These are phyloP conservation scores for Microcebus jonahi DNA, from an alignment of 2,113 vertebrate species.

Conservation along the genomic window DNA sequence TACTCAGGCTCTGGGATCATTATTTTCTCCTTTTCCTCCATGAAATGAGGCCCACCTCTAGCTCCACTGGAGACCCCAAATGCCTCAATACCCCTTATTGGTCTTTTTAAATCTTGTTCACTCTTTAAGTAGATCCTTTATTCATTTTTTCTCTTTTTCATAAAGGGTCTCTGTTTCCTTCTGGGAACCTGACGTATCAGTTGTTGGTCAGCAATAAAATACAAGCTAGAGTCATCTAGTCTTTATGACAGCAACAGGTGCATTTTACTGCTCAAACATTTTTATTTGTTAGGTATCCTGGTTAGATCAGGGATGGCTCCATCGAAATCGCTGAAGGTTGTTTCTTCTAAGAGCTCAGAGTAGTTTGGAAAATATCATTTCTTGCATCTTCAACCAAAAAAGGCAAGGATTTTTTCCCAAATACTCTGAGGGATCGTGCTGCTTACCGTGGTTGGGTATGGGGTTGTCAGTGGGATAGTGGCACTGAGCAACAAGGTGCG, in stretches of 20 bases:
- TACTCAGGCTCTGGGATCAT: neutral
- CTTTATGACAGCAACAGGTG: neutral
- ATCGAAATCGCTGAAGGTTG: neutral
- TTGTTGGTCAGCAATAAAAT: constrained; percentile 1
- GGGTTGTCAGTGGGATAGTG: neutral
- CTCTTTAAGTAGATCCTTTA: neutral
- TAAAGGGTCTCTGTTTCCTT: neutral
- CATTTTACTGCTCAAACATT: constrained; percentile 45
- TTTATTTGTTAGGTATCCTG: constrained; percentile 47
- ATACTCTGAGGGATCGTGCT: rapidly evolving
- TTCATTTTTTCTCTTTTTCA: neutral
- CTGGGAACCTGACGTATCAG: neutral
- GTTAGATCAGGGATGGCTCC: neutral
- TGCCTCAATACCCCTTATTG: neutral
- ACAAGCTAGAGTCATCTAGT: neutral
- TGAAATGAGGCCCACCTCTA: neutral
- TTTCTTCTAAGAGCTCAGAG: constrained; percentile 10
- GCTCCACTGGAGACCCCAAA: neutral
- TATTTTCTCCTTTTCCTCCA: neutral
- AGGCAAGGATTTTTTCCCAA: rapidly evolving
- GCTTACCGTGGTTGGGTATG: neutral
- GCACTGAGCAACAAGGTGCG: neutral
- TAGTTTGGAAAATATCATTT: neutral
- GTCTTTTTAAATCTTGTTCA: neutral
- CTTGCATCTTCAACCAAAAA: neutral